Evolutionary conservation across 2,113 vertebrate genomes (phyloP).

Genomic region (Triplophysa siluroides): DNA sequence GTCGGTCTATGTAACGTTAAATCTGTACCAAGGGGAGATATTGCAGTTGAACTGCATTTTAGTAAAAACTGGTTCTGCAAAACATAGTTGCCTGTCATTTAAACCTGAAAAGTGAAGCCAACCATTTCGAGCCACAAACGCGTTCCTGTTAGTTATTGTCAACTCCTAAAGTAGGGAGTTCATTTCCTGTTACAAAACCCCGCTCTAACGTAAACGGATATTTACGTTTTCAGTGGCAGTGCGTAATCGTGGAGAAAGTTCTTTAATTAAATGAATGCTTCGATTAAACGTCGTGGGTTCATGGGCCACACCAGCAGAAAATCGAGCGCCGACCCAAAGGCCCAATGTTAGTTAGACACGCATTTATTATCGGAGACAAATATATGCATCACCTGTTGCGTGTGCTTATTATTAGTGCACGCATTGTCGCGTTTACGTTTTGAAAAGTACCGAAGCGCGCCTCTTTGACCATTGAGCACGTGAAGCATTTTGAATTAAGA

Average conservation of each 20-base stretch:
- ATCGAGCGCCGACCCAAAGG: conserved; percentile 22
- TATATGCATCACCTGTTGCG: background rate
- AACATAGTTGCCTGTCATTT: background rate
- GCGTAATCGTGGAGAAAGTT: background rate
- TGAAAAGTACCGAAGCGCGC: background rate
- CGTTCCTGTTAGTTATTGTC: background rate
- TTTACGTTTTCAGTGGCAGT: background rate
- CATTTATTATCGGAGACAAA: too few species aligned
- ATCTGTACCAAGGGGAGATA: background rate
- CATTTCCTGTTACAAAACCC: conserved; percentile 11
- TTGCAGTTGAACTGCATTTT: background rate
- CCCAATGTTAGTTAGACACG: background rate
- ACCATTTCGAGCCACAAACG: background rate
- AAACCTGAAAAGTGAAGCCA: background rate
- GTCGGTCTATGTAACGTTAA: background rate
- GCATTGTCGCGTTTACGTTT: background rate
- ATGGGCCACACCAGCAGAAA: conserved; percentile 20
- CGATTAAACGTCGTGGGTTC: background rate
- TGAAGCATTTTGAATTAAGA: too few species aligned
- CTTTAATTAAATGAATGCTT: background rate
- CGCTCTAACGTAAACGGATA: background rate
- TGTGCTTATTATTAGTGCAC: too few species aligned
- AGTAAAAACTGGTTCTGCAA: background rate
- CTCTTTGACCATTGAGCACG: background rate
- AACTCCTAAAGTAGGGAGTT: background rate